phyloP scores from a whole-genome alignment of 2,113 vertebrate species.

The Verasper variegatus region DNA sequence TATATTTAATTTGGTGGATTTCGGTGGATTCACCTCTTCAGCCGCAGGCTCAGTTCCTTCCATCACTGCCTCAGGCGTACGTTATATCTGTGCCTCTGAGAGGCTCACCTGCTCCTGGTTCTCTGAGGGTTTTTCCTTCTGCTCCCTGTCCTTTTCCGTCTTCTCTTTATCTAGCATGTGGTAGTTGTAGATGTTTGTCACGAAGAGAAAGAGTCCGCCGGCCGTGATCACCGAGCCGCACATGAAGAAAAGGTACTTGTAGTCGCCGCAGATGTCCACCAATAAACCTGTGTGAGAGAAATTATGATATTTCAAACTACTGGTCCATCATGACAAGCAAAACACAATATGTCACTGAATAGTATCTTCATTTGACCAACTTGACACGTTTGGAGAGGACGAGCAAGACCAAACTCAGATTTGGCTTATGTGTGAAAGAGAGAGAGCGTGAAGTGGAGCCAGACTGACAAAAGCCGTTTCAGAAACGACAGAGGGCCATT shows the following conservation, averaged over 20 bases:
- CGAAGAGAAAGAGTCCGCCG: conserved; percentile 84
- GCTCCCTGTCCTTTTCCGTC: neutral
- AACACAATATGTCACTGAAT: conserved; percentile 7
- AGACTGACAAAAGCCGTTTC: conserved; percentile 58
- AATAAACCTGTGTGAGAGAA: conserved; percentile 78
- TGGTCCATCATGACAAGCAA: neutral
- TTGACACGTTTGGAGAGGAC: conserved; percentile 35
- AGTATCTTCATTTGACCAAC: conserved; percentile 1
- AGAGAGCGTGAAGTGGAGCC: conserved; percentile 29
- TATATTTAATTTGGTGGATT: conserved; percentile 7
- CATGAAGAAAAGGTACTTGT: conserved; percentile 86
- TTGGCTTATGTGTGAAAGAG: conserved; percentile 23
- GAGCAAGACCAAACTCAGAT: conserved; percentile 18
- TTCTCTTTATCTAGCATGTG: conserved; percentile 79
- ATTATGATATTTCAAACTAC: neutral
- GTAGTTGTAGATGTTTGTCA: conserved; percentile 87
- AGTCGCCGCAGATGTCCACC: conserved; percentile 82
- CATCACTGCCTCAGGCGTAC: conserved; percentile 31
- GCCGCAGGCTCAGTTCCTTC: conserved; percentile 10
- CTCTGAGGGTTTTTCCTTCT: neutral
- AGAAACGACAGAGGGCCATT: conserved; percentile 66
- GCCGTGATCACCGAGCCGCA: conserved; percentile 83
- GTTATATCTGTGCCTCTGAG: conserved; percentile 25
- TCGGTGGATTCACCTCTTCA: conserved; percentile 30
- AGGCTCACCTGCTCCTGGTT: conserved; percentile 46